Base-by-base conservation (phyloP, 1,140 invertebrate species). In the Campoletis sonorensis region DNA sequence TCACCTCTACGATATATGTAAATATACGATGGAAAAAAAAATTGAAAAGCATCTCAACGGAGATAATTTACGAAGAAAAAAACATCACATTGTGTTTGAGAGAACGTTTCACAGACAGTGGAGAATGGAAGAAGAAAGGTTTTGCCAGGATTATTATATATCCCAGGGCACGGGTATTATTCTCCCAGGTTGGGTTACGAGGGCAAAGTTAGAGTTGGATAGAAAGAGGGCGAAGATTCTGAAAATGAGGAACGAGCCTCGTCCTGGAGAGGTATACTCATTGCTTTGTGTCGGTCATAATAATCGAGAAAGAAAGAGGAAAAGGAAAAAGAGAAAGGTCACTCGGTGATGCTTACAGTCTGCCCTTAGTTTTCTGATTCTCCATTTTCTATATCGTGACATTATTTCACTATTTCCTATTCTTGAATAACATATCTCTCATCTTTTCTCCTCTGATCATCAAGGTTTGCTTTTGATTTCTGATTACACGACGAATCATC, bases 141-240 rank as follows among this genome's bases (percentile, higher is more conserved):
- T n/a, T n/a, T 70, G 40, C 40, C 67, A 21, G 85, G 82, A 84
- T 85, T 86, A 88, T 88, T 89, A 86, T 89, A 86, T 88, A 84
- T 87, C 80, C 85, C 68, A 82, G 83, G 72, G 72, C 72, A 54
- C 68, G 75, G 85, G 82, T 77, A 87, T 87, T 88, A 85, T 83
- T 71, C 84, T 84, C 80, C 79, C 72, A 49, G 76, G 82, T 83
- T 77, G 79, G 85, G 84, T 84, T 79, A 80, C 79, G 78, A 81
- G 81, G 64, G 73, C 67, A 64, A 78, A 80, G 27, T 75, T 83
- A 82, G 61, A 76, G 81, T 83, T 79, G 72, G 51, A 64, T 71
- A 72, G 18, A 72, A 71, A 76, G 67, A 79, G 45, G 61, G 45
- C 82, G 82, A 54, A 61, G 77, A 76, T 70, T 75, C 45, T 7